Percentiles rank a stretch among this genome's conserved stretches.
These are phyloP conservation scores for Drepanosiphum platanoidis DNA, from an alignment of 2,888 invertebrate genomes.

Conservation along the genomic window DNA sequence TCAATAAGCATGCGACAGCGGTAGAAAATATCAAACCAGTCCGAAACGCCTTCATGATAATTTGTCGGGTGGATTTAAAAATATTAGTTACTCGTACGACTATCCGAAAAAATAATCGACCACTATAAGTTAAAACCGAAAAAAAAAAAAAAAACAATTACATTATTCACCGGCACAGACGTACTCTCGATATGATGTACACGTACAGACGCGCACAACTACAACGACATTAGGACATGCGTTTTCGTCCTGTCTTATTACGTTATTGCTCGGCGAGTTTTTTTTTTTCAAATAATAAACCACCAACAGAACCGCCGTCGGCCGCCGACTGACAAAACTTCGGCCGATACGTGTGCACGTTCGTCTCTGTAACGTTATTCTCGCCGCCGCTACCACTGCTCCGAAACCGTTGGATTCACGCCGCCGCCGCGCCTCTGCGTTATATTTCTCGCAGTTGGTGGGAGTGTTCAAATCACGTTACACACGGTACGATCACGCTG, in stretches of 20 bases:
- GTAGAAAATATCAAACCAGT: slow-evolving; percentile 1
- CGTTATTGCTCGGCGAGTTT: neutral
- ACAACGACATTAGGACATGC: neutral
- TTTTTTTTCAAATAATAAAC: neutral
- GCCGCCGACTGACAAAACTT: slow-evolving; percentile 12
- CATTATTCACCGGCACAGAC: neutral
- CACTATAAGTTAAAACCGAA: too few species aligned
- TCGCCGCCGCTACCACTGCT: neutral
- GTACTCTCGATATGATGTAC: neutral
- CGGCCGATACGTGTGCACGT: neutral
- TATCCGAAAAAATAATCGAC: neutral
- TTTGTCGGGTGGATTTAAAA: neutral
- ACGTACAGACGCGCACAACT: neutral
- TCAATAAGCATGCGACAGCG: neutral
- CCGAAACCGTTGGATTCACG: slow-evolving; percentile 32
- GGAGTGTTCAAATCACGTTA: too few species aligned
- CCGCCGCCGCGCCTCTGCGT: too few species aligned
- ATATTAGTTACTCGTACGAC: neutral
- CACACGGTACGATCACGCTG: too few species aligned
- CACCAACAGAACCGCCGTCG: slow-evolving; percentile 9
- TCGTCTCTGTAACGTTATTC: slow-evolving; percentile 11
- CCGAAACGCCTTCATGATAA: slow-evolving; percentile 7
- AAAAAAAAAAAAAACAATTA: neutral
- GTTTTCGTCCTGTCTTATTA: neutral
- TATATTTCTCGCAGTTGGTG: slow-evolving; percentile 5